These are phyloP conservation scores for Apostichopus japonicus DNA, from an alignment of 35 echinoderm and acorn worm species.

Conservation along the genomic window DNA sequence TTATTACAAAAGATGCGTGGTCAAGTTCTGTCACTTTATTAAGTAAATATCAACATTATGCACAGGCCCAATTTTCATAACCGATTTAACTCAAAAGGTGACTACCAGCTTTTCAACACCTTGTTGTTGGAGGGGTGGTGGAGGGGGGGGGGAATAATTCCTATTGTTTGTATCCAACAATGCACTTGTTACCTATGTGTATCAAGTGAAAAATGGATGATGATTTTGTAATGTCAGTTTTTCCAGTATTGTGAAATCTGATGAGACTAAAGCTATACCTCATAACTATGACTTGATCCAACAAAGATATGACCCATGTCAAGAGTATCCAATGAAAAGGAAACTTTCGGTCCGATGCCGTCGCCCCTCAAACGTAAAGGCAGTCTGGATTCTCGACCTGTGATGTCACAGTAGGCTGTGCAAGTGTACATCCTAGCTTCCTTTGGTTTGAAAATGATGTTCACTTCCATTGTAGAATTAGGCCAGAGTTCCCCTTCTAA, in stretches of 20 bases:
- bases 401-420: slow-evolving; percentile 98
- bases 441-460: slow-evolving; percentile 84
- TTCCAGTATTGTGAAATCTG: neutral
- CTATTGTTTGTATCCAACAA: too few species aligned
- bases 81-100: too few species aligned
- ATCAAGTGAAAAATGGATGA: neutral
- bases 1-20: too few species aligned
- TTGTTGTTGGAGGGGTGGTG: too few species aligned
- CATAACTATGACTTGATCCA: slow-evolving; percentile 92
- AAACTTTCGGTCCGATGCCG: slow-evolving; percentile 87
- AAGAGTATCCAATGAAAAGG: slow-evolving; percentile 86
- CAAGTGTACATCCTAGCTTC: slow-evolving; percentile 78
- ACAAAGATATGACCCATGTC: slow-evolving; percentile 98
- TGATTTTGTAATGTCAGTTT: neutral
- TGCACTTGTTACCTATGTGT: too few species aligned
- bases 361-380: slow-evolving; percentile 87
- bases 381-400: slow-evolving; percentile 84
- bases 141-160: too few species aligned
- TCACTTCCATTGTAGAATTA: slow-evolving; percentile 78
- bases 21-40: too few species aligned
- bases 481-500: slow-evolving; percentile 92
- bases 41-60: too few species aligned
- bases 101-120: too few species aligned
- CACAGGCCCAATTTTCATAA: too few species aligned
- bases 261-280: slow-evolving; percentile 63